These are phyloP conservation scores for Protaetia brevitarsis DNA, from an alignment of 1,140 invertebrate genomes.

Conservation along the genomic window DNA sequence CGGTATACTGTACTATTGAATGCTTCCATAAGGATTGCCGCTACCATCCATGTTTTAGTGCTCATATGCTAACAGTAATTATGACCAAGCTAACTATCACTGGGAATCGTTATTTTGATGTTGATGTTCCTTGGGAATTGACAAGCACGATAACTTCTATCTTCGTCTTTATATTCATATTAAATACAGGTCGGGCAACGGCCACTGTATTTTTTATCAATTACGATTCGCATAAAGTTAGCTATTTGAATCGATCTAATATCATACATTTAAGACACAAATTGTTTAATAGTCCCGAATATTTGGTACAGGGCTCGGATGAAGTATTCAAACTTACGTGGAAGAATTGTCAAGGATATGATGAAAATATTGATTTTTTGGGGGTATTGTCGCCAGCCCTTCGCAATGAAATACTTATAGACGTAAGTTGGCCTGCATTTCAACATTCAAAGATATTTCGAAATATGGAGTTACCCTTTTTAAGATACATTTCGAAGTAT, in stretches of 20 bases:
- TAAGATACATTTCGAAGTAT: constrained; percentile 26
- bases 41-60: background rate
- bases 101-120: background rate
- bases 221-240: background rate
- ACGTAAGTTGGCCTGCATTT: constrained; percentile 20
- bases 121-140: background rate
- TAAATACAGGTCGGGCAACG: too few relatives aligned
- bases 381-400: background rate
- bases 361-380: constrained; percentile 2
- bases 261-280: background rate
- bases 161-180: background rate
- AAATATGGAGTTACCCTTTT: constrained; percentile 24
- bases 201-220: background rate
- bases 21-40: background rate
- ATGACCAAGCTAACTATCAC: background rate
- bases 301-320: background rate
- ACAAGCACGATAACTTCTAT: background rate
- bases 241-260: background rate
- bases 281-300: constrained; percentile 4
- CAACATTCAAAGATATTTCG: constrained; percentile 31
- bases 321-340: background rate
- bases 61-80: background rate
- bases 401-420: constrained; percentile 17
- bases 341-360: background rate
- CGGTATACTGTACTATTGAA: constrained; percentile 3